These are phyloP conservation scores for Danaus plexippus DNA, from an alignment of 1,140 invertebrate species.

Conservation along the genomic window DNA sequence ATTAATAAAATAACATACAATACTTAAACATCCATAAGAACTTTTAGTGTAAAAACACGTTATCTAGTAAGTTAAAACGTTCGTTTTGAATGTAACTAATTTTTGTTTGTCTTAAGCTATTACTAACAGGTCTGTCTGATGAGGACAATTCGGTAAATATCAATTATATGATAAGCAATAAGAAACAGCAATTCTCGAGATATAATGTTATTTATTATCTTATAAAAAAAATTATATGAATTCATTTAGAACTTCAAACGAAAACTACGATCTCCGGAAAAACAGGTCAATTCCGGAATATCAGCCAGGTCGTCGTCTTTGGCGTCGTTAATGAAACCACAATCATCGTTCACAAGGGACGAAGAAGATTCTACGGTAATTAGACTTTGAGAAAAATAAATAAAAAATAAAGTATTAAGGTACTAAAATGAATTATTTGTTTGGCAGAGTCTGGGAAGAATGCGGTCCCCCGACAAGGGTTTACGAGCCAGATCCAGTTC, in stretches of 20 bases:
- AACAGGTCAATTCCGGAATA: constrained; percentile 58
- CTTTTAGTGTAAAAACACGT: too few species aligned
- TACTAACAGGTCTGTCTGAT: constrained; percentile 72
- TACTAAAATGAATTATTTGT: neutral
- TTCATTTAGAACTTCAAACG: constrained; percentile 74
- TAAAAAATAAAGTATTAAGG: too few species aligned
- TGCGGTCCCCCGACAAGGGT: constrained; percentile 46
- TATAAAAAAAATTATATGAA: neutral
- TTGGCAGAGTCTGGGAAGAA: constrained; percentile 33
- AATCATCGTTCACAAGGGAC: constrained; percentile 35
- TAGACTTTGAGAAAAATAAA: neutral
- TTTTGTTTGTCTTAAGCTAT: constrained; percentile 39
- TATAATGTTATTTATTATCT: constrained; percentile 2
- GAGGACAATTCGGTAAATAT: constrained; percentile 57
- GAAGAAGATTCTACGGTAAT: constrained; percentile 40
- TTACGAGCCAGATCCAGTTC: constrained; percentile 39
- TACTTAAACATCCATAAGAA: too few species aligned
- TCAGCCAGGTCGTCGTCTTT: constrained; percentile 69
- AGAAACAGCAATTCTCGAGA: too few species aligned
- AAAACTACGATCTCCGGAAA: constrained; percentile 70
- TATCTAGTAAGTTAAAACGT: neutral
- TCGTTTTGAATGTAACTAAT: constrained; percentile 12
- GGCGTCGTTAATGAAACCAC: constrained; percentile 66
- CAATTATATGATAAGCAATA: neutral
- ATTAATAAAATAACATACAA: too few species aligned